Base-by-base conservation (phyloP, 1,140 invertebrate genomes). In the Drosophila murphyi region DNA sequence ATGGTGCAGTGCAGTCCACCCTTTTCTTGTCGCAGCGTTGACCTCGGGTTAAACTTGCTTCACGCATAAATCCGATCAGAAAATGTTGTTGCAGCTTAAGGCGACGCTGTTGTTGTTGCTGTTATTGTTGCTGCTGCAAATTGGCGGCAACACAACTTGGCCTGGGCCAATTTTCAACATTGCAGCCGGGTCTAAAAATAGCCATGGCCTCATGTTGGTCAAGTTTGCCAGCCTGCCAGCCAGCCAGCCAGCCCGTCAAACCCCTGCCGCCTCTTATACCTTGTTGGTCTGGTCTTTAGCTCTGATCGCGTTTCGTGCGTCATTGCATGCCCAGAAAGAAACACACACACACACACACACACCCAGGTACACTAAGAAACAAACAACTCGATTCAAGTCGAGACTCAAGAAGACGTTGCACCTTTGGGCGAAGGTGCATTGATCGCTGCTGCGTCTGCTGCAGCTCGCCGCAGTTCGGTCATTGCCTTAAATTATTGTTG, bases 261-360 rank as follows among this genome's bases (percentile, higher is more conserved):
- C 56, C 65, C 12, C 67, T 71, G 2, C 2, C 37, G 0, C 62
- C 3, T 10, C 28, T 29, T 20, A 6, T n/a, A 43, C 39, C 39
- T 43, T 43, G 32, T 62, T 62, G 37, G 45, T 62, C 45, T 50
- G 47, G 32, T 32, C 39, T 64, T 43, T 35, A n/a, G 41, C 69
- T 7, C 31, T 88, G 83, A 87, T 87, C 83, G 83, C 83, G 83
- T 87, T 87, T 88, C 80, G 83, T 87, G 83, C 83, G 83, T 87
- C 83, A 87, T 78, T 87, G 83, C 76, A 82, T 82, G 83, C 79
- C 50, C 76, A 82, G 64, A 76, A 72, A 78, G 59, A 70, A 57
- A 43, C 55, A 52, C 61, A 60, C 61, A 64, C 45, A 52, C 61
- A 60, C 61, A 64, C 45, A 31, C 57, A 37, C 37, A 59, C 61